A percentile compares a stretch with the other conserved stretches of the same genome.
These are phyloP conservation scores for Baronia brevicornis DNA, from an alignment of 2,888 invertebrate species.

Conservation along the genomic window DNA sequence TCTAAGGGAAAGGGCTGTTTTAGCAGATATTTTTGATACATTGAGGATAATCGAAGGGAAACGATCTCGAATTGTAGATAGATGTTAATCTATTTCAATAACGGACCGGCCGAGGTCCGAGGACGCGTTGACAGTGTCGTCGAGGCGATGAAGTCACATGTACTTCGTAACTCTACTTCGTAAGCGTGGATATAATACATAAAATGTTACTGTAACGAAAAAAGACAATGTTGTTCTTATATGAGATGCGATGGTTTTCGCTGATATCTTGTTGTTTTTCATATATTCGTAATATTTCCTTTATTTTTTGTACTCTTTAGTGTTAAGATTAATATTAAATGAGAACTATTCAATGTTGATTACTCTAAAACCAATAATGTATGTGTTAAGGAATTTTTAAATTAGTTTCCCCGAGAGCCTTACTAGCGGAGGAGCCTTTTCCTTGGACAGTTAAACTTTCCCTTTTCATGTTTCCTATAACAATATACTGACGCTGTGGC, in stretches of 20 bases:
- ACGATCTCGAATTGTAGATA: slow-evolving; percentile 52
- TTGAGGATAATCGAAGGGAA: slow-evolving; percentile 71
- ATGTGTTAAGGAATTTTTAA: slow-evolving; percentile 66
- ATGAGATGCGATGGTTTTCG: slow-evolving; percentile 69
- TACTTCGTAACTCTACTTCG: slow-evolving; percentile 48
- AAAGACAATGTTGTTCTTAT: slow-evolving; percentile 73
- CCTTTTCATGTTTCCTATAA: slow-evolving; percentile 29
- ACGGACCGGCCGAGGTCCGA: slow-evolving; percentile 10
- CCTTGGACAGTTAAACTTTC: slow-evolving; percentile 58
- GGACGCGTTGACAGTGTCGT: slow-evolving; percentile 2
- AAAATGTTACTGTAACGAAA: slow-evolving; percentile 70
- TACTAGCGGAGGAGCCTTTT: slow-evolving; percentile 68
- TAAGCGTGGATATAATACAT: slow-evolving; percentile 55
- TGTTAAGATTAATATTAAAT: slow-evolving; percentile 70
- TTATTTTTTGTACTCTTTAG: slow-evolving; percentile 77
- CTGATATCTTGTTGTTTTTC: slow-evolving; percentile 73
- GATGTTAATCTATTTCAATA: slow-evolving; percentile 22
- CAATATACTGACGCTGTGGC: slow-evolving; percentile 30
- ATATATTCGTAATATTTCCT: slow-evolving; percentile 75
- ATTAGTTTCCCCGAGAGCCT: slow-evolving; percentile 73
- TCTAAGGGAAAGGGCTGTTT: slow-evolving; percentile 73
- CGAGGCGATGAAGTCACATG: slow-evolving; percentile 30
- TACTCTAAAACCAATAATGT: slow-evolving; percentile 72
- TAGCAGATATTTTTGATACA: slow-evolving; percentile 76
- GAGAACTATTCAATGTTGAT: slow-evolving; percentile 75